Conservation (phyloP, 2,797 vertebrate species). For the Acridotheres tristis region DNA sequence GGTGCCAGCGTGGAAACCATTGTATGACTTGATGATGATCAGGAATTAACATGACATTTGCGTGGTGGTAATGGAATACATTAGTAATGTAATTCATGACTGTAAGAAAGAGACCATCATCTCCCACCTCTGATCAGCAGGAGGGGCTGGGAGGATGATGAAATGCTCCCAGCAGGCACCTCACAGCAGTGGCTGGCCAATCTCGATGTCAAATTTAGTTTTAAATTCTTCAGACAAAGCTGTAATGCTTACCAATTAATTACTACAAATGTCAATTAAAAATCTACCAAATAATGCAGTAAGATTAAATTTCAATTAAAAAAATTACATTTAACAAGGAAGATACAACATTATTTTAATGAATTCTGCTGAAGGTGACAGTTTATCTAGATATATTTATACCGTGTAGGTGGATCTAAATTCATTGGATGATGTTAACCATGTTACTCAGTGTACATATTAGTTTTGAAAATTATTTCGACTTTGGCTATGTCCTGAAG, state of each 20-base stretch:
- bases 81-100: conserved; percentile 88
- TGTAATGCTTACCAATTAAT: conserved; percentile 86
- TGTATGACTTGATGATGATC: conserved; percentile 88
- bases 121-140: conserved; percentile 75
- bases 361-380: conserved; percentile 86
- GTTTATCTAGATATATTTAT: conserved; percentile 83
- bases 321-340: conserved; percentile 81
- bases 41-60: conserved; percentile 96
- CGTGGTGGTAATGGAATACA: conserved; percentile 92
- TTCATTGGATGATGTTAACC: conserved; percentile 75
- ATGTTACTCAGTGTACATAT: conserved; percentile 70
- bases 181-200: conserved; percentile 75
- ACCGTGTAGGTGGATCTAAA: conserved; percentile 74
- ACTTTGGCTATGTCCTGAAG: conserved; percentile 66
- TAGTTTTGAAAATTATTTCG: conserved; percentile 76
- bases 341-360: conserved; percentile 82
- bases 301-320: conserved; percentile 90
- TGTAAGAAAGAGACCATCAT: conserved; percentile 84
- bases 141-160: conserved; percentile 79
- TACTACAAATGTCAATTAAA: conserved; percentile 88
- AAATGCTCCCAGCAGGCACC: conserved; percentile 83
- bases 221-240: conserved; percentile 79
- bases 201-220: conserved; percentile 85
- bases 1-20: conserved; percentile 83
- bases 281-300: conserved; percentile 81